These are phyloP conservation scores for Athalia rosae DNA, from an alignment of 2,888 invertebrate genomes.

Conservation along the genomic window DNA sequence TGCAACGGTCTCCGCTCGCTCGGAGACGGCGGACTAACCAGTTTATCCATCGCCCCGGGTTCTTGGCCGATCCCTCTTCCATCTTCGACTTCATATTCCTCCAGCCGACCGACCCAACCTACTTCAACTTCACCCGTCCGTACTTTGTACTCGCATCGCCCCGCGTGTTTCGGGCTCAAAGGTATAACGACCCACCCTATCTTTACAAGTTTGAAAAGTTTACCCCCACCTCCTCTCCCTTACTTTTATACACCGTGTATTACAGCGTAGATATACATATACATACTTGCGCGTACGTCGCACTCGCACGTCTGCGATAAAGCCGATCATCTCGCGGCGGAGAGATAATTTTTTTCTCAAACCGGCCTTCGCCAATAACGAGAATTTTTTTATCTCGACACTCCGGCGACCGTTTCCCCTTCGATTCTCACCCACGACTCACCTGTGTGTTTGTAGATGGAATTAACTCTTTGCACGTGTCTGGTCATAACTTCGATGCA, in stretches of 20 bases:
- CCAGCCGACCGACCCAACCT: too few species aligned
- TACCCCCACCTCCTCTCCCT: too few species aligned
- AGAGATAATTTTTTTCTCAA: neutral
- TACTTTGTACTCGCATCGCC: neutral
- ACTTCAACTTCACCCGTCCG: neutral
- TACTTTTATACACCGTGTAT: too few species aligned
- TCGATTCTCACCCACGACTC: slow-evolving; percentile 56
- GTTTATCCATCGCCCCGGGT: slow-evolving; percentile 1
- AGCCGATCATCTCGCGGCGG: neutral
- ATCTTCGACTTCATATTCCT: too few species aligned
- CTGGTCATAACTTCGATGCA: slow-evolving; percentile 97
- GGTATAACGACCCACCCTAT: too few species aligned
- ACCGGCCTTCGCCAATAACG: too few species aligned
- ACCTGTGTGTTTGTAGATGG: slow-evolving; percentile 91
- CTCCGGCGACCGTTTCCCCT: too few species aligned
- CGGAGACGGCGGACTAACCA: neutral
- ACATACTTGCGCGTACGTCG: neutral
- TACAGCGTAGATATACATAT: too few species aligned
- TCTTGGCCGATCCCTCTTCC: too few species aligned
- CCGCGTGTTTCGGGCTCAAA: neutral
- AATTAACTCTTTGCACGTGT: slow-evolving; percentile 94
- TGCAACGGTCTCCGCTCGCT: too few species aligned
- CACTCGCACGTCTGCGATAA: neutral
- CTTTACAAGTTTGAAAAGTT: too few species aligned
- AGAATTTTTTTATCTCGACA: too few species aligned